A percentile compares a stretch with the other conserved stretches of the same genome.
Conservation (phyloP, 2,113 vertebrate genomes). For the Plecturocebus donacophilus region DNA sequence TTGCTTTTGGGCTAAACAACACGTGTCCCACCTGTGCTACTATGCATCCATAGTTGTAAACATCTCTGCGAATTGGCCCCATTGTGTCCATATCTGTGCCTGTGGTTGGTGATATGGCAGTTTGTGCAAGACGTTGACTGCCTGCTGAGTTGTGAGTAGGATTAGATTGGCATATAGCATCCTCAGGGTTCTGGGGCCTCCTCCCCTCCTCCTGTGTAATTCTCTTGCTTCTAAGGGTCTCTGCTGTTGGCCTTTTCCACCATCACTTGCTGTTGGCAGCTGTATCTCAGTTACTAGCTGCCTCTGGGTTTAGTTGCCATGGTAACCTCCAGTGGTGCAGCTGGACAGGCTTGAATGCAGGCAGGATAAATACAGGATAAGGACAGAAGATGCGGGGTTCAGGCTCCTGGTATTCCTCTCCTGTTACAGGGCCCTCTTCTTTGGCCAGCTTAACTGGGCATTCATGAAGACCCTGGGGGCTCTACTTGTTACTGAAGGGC, state of each 20-base stretch:
- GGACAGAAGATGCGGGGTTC: background rate
- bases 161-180: background rate
- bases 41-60: background rate
- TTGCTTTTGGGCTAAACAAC: background rate
- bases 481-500: background rate
- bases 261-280: constrained; percentile 14
- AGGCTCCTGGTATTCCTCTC: background rate
- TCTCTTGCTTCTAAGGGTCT: background rate
- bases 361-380: background rate
- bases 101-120: background rate
- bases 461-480: background rate
- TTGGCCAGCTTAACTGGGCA: background rate
- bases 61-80: background rate
- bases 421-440: background rate
- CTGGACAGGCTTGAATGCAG: constrained; percentile 31
- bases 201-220: background rate
- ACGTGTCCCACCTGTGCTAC: background rate
- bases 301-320: constrained; percentile 30
- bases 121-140: background rate
- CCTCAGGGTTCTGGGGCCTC: background rate
- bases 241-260: background rate
- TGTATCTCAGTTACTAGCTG: background rate
- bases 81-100: background rate
- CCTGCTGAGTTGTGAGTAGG: background rate
- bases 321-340: background rate